These are phyloP conservation scores for Pandion haliaetus DNA, from an alignment of 2,113 vertebrate genomes.

Conservation along the genomic window DNA sequence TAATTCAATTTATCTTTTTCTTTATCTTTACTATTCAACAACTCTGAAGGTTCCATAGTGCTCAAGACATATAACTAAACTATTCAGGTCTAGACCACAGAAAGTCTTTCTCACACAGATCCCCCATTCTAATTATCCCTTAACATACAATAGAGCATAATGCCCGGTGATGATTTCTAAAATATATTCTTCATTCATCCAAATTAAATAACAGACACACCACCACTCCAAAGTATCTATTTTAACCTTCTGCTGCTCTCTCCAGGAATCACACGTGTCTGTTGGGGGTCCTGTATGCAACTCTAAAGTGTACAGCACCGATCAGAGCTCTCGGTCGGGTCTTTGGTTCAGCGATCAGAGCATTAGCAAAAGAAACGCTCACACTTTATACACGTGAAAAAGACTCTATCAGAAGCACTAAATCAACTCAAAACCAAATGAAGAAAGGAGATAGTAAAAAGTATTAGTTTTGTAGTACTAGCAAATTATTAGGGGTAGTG, in stretches of 20 bases:
- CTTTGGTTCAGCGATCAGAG: not conserved
- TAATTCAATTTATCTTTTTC: constrained; percentile 49
- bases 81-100: constrained; percentile 41
- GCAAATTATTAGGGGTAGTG: not conserved
- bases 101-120: not conserved
- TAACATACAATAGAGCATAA: not conserved
- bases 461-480: not conserved
- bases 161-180: not conserved
- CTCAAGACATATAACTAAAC: not conserved
- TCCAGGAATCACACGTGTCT: not conserved
- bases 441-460: not conserved
- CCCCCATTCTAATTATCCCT: constrained; percentile 13
- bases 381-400: not conserved
- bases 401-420: not conserved
- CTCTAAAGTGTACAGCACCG: not conserved
- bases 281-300: not conserved
- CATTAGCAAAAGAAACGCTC: not conserved
- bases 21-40: constrained; percentile 35
- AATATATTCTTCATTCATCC: not conserved
- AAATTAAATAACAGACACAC: not conserved
- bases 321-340: not conserved
- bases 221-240: not conserved
- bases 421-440: not conserved
- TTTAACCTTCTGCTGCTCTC: not conserved
- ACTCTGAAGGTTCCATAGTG: constrained; percentile 32